Percentiles rank a stretch among this genome's conserved stretches.
phyloP scores from a whole-genome alignment of 2,888 invertebrate species.

The Xiphydria camelus region DNA sequence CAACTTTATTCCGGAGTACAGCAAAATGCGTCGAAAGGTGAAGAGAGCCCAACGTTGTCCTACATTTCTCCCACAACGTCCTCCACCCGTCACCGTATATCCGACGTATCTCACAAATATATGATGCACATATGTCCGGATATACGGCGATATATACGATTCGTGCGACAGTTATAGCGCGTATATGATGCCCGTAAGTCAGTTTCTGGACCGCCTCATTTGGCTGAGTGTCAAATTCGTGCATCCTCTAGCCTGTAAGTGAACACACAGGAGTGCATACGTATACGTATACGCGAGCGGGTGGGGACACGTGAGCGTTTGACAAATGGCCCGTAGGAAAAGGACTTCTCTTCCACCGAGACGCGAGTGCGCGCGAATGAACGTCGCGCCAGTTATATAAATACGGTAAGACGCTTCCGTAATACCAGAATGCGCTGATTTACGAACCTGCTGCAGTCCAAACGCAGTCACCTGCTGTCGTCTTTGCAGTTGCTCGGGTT shows the following conservation, averaged over 20 bases:
- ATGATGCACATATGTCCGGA: neutral
- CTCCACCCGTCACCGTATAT: no score
- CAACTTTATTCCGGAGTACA: no score
- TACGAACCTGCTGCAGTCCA: no score
- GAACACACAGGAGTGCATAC: neutral
- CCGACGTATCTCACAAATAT: no score
- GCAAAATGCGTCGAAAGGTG: no score
- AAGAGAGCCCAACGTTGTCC: no score
- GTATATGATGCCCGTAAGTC: constrained; percentile 23
- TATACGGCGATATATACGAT: neutral
- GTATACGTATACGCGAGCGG: neutral
- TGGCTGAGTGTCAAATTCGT: constrained; percentile 45
- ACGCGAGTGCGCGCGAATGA: no score
- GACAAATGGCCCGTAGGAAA: constrained; percentile 9
- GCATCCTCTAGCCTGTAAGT: no score
- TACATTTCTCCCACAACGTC: no score
- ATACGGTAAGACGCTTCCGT: constrained; percentile 47
- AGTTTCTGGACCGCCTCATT: constrained; percentile 27
- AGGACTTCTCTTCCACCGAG: constrained; percentile 5
- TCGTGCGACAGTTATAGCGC: neutral
- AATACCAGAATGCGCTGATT: constrained; percentile 54
- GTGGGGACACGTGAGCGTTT: constrained; percentile 1
- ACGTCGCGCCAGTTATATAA: constrained; percentile 38
- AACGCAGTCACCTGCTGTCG: no score
- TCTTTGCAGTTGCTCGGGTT: no score